Evolutionary conservation across 1,140 invertebrate species (phyloP), one percentile per base, ranked within the genome.

Genomic region (Callitettix versicolor): DNA sequence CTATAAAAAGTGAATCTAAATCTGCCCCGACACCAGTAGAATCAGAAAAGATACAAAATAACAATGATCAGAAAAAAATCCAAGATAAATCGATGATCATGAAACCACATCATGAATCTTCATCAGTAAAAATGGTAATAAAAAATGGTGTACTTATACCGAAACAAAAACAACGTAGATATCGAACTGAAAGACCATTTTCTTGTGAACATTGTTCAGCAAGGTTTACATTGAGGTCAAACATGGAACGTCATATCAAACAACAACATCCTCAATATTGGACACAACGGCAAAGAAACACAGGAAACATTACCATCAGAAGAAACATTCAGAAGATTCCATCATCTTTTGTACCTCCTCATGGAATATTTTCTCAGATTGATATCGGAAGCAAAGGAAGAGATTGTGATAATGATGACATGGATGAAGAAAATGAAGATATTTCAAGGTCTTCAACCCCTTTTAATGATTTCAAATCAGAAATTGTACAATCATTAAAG

Each of bases 241-340:
- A 94, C 64, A 94, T 94, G 89, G 91, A 95, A 68, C 72, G 91
- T 1, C 91, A 95, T 58, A 86, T 94, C 0, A 95, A 95, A 66
- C 89, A 93, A 62, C 91, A 94, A 62, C 91, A 95, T 73, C 90
- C 90, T 0, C 85, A 91, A 48, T 82, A 79, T 60, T 93, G 89
- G 86, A 86, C 82, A 44, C 84, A 88, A 53, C 71, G 85, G 42
- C 84, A 86, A 36, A 53, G 62, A 30, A 51, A 51, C 36, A 18
- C 33, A 4, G 24, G 15, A 2, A 51, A 26, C 12, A 38, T 51
- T n/a, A 30, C 30, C 34, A 21, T 21, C 5, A 34, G 48, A 26
- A n/a, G 48, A 26, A 51, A 9, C 9, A 30, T 9, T 30, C 26
- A 30, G 26, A 30, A 30, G 26, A 30, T 30, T 30, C 26, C 26